Base-by-base conservation (phyloP, 2,797 vertebrate species). In the Fratercula arctica region DNA sequence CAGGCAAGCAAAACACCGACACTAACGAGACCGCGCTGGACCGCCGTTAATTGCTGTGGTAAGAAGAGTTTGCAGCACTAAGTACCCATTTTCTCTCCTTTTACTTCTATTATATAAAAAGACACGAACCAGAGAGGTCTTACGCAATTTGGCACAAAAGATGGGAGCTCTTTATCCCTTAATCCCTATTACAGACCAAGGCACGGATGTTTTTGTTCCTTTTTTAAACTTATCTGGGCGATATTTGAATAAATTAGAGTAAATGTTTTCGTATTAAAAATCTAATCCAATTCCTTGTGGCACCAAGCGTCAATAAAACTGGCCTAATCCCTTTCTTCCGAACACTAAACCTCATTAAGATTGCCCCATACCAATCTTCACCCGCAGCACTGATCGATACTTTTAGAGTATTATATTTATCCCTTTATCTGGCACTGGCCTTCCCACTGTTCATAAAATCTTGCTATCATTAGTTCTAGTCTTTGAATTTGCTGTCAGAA, bases 21-120 rank as follows among this genome's bases (percentile, higher is more conserved):
- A 2, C 33, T 67, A 57, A 67, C 0, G 5, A 85, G 74, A 61
- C 11, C 4, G 10, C 0, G 0, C 15, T 1, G 1, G 41, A 13
- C 4, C 60, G 56, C 2, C 56, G 57, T 16, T 72, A 85, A 68
- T 3, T 69, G 54, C 41, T 54, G 56, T 0, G 11, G 28, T 13
- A 46, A 39, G 51, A 13, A 48, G 79, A 41, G 48, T 70, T 43
- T 35, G 23, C 66, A 77, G 50, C 69, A 68, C 3, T 46, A 31
- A 37, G 5, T 16, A 23, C 17, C 8, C 5, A 0, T 37, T 73
- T 46, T 23, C 43, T 39, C 60, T 69, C 21, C 25, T 80, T 67
- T 72, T 25, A 50, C 59, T 75, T 61, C 70, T 74, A 59, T 25
- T 80, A 37, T 1, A 41, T 8, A 46, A n/a, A 1, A 72, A 57